Conservation (phyloP, 2,113 vertebrate genomes). For the Camelus bactrianus region DNA sequence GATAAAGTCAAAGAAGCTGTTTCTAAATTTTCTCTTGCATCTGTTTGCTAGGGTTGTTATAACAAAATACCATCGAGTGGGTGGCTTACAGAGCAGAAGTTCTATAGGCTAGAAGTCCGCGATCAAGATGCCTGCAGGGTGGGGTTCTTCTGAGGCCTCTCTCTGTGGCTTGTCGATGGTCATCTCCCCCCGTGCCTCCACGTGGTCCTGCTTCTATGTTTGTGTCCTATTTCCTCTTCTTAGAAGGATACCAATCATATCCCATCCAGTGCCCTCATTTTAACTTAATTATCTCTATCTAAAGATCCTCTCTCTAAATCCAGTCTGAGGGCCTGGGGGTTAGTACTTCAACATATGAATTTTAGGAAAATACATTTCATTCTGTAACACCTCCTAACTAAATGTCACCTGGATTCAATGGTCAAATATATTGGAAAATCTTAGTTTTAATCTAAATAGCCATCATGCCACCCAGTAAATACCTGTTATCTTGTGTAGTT, state of each 20-base stretch:
- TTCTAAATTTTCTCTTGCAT: background rate
- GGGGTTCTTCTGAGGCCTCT: background rate
- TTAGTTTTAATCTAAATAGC: background rate
- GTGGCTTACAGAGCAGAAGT: background rate
- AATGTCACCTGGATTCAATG: background rate
- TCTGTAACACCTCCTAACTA: background rate
- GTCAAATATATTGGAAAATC: background rate
- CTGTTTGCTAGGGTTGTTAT: background rate
- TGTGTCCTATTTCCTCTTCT: background rate
- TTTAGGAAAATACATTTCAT: background rate
- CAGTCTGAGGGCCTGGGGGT: background rate
- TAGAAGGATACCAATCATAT: background rate
- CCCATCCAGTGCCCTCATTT: background rate
- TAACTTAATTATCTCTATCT: background rate
- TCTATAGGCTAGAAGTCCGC: background rate
- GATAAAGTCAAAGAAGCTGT: background rate
- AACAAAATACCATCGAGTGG: background rate
- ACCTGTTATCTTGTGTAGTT: background rate
- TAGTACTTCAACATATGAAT: background rate
- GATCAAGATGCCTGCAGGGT: background rate
- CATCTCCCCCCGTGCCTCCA: background rate
- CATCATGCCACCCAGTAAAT: background rate
- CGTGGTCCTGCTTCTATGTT: background rate
- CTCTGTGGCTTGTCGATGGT: background rate
- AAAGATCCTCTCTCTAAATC: background rate